Conservation (phyloP, 2,888 invertebrate genomes). For the Lasioglossum oenotherae region DNA sequence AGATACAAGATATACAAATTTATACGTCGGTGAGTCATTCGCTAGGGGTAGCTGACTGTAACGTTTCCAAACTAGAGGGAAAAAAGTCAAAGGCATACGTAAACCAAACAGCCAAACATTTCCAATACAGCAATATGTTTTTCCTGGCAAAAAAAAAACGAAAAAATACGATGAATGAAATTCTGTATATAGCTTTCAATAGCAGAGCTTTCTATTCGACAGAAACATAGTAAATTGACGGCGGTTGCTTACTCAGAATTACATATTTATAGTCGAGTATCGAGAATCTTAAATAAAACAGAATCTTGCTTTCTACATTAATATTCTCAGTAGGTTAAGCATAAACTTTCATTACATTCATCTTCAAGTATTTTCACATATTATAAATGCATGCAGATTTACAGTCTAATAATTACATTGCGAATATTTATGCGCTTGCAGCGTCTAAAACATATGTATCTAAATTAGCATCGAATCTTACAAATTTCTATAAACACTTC, state of each 20-base stretch:
- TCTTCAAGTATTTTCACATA: neutral
- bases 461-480: neutral
- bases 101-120: neutral
- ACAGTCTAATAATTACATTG: neutral
- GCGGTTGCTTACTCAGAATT: neutral
- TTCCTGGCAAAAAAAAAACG: neutral
- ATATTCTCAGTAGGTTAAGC: neutral
- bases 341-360: neutral
- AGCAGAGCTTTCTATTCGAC: neutral
- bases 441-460: neutral
- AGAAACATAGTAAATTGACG: neutral
- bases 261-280: neutral
- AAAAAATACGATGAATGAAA: neutral
- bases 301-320: constrained; percentile 6
- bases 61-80: neutral
- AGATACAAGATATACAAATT: neutral
- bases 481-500: neutral
- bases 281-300: neutral
- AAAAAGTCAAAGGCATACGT: neutral
- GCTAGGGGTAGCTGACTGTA: neutral
- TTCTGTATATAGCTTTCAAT: neutral
- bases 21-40: neutral
- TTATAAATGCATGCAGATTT: constrained; percentile 1
- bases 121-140: neutral
- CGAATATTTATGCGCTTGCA: neutral